Base-by-base conservation (phyloP, 1,140 invertebrate genomes). In the Tetramorium parvispinum region DNA sequence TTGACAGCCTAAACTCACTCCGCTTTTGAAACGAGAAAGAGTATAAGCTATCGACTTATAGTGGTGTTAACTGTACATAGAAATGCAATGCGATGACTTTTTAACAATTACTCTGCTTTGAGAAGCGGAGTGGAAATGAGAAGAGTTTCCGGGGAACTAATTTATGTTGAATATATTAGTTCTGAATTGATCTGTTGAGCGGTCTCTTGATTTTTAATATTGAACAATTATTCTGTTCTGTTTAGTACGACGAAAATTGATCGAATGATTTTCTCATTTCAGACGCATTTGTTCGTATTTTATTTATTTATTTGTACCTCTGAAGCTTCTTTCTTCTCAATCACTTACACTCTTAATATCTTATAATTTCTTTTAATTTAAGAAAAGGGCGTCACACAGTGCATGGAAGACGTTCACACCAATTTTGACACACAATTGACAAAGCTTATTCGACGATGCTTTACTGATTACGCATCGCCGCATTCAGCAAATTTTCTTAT, bases 61-160 rank as follows among this genome's bases (percentile, higher is more conserved):
- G 10, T 71, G 3, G 46, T 10, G 27, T 57, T 46, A 59, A 21
- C 8, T 73, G 16, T 43, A 71, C 21, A 57, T 73, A 59, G 27
- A 83, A 61, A 1, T 37, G 40, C 13, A 46, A 49, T 37, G 40
- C 13, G 32, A 49, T 40, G 1, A n/a, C 18, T 65, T 40, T 40
- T 18, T 65, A 13, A 49, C 3, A 53, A 53, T n/a, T 51, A 18
- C 32, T 53, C 11, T 21, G 24, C 13, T n/a, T 73, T 37, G 21
- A 83, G 18, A 83, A 81, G 53, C 46, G 37, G 40, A 83, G 18
- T 59, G n/a, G 40, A 57, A 82, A 82, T 55, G 51, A 59, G 21
- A 57, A 71, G 18, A 43, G 13, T 43, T 40, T 32, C 16, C 40
- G 59, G 18, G n/a, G 13, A 73, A 71, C 8, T 21, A 55, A 32